These are phyloP conservation scores for Apodemus sylvaticus DNA, from an alignment of 2,113 vertebrate species.

Conservation along the genomic window DNA sequence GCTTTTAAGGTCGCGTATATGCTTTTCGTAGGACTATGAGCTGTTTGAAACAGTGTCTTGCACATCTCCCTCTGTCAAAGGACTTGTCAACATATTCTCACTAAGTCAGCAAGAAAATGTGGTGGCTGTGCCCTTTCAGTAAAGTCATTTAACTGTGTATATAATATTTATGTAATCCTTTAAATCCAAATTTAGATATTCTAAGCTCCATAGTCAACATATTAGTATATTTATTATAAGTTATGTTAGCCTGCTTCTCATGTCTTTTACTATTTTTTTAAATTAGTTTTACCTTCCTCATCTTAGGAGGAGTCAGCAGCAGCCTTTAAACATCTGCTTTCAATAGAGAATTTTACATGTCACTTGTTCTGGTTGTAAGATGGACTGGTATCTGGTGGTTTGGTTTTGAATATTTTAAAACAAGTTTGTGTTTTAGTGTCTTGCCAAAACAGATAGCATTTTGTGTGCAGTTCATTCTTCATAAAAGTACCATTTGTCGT, in stretches of 20 bases:
- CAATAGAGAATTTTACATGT: neutral
- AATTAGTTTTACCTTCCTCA: constrained; percentile 28
- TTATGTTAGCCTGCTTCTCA: neutral
- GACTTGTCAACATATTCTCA: neutral
- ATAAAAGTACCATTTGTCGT: constrained; percentile 67
- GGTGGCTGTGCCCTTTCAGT: constrained; percentile 23
- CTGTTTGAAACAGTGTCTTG: neutral
- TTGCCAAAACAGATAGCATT: constrained; percentile 66
- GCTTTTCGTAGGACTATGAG: constrained; percentile 13
- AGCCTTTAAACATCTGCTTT: neutral
- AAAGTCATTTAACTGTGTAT: neutral
- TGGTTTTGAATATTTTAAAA: constrained; percentile 60
- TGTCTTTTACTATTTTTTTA: neutral
- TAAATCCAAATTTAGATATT: constrained; percentile 52
- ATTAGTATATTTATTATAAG: constrained; percentile 13
- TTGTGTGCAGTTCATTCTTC: constrained; percentile 60
- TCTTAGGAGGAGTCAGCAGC: neutral
- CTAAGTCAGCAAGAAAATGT: neutral
- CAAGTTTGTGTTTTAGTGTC: constrained; percentile 39
- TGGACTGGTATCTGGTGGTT: constrained; percentile 4
- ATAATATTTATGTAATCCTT: constrained; percentile 8
- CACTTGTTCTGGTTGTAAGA: constrained; percentile 15
- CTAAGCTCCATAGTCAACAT: neutral
- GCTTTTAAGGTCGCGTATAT: neutral
- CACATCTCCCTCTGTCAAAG: neutral